Percentiles rank a stretch among this genome's conserved stretches.
phyloP scores from a whole-genome alignment of 2,888 invertebrate species.

The Mylabris sibirica region DNA sequence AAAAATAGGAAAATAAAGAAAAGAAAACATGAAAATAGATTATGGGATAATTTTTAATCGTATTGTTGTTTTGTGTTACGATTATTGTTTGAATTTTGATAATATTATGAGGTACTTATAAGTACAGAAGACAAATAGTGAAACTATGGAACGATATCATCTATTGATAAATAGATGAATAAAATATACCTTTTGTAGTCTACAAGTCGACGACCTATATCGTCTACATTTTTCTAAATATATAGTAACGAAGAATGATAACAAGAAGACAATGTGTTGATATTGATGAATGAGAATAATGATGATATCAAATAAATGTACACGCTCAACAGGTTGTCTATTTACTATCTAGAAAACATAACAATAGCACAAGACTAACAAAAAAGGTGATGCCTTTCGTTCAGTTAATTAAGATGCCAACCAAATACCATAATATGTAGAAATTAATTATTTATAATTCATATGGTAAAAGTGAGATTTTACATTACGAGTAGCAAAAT shows the following conservation, averaged over 20 bases:
- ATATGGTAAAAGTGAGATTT: no score
- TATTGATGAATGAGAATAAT: not conserved
- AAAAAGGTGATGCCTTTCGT: not conserved
- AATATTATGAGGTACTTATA: not conserved
- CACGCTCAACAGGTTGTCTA: slow-evolving; percentile 12
- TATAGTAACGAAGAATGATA: not conserved
- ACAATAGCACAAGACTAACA: not conserved
- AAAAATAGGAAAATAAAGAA: not conserved
- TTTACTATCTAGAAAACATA: not conserved
- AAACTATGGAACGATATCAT: not conserved
- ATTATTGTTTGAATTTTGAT: not conserved
- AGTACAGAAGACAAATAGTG: not conserved
- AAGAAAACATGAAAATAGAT: not conserved
- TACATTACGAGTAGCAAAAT: no score
- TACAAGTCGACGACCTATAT: not conserved
- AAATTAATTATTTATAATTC: no score
- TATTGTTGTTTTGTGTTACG: not conserved
- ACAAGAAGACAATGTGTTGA: not conserved
- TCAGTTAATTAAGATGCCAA: not conserved
- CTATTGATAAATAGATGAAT: not conserved
- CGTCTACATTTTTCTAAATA: not conserved
- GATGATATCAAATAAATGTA: not conserved
- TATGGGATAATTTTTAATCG: not conserved
- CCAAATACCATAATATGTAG: not conserved
- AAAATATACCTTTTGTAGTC: slow-evolving; percentile 1